phyloP scores from a whole-genome alignment of 92 coral and sea anemone species.

The Blastomussa wellsi region DNA sequence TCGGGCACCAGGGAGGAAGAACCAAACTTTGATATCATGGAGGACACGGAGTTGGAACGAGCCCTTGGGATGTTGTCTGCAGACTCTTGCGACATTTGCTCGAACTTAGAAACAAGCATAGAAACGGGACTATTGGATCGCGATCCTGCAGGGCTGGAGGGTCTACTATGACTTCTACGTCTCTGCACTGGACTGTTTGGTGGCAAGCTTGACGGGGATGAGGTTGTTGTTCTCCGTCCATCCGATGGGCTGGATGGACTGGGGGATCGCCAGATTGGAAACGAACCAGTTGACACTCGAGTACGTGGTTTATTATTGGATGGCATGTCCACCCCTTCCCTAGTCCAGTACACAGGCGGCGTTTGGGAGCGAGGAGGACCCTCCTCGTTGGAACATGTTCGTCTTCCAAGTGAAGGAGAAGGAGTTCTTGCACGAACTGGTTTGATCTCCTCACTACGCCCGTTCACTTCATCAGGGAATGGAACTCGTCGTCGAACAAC shows the following conservation, averaged over 20 bases:
- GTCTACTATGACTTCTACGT: constrained; percentile 36
- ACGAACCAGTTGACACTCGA: constrained; percentile 42
- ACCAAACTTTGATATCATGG: constrained; percentile 77
- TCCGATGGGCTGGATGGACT: constrained; percentile 43
- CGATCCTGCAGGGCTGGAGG: constrained; percentile 73
- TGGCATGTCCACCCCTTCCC: constrained; percentile 31
- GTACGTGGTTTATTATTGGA: constrained; percentile 22
- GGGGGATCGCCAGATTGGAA: constrained; percentile 22
- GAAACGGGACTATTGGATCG: constrained; percentile 81
- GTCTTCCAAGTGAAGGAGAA: constrained; percentile 45
- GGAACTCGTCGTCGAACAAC: constrained; percentile 8
- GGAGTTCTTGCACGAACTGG: constrained; percentile 54
- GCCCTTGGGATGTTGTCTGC: constrained; percentile 32
- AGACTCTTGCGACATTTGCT: constrained; percentile 55
- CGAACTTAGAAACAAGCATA: constrained; percentile 71
- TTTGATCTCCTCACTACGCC: not conserved
- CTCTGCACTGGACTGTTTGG: constrained; percentile 41
- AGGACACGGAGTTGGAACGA: constrained; percentile 67
- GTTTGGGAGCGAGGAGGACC: constrained; percentile 60
- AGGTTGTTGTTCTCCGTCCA: constrained; percentile 34
- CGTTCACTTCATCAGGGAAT: not conserved
- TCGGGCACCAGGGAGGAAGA: constrained; percentile 73
- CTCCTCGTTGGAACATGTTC: not conserved
- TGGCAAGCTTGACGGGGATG: constrained; percentile 47
- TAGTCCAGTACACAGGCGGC: constrained; percentile 55